Conservation (phyloP, 2,797 vertebrate genomes). For the Helostoma temminkii region DNA sequence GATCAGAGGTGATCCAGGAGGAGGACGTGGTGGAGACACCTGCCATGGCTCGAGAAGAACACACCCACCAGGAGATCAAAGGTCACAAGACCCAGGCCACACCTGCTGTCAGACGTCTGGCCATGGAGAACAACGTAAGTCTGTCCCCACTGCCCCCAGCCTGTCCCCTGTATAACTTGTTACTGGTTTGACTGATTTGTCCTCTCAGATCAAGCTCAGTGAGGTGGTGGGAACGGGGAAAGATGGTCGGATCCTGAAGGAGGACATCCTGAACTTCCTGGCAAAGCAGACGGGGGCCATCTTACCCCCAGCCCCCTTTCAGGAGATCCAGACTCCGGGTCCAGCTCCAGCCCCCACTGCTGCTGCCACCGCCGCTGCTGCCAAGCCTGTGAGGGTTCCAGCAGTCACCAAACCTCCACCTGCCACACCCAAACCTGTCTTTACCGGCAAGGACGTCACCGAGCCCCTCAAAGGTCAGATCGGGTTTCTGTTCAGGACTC, state of each 20-base stretch:
- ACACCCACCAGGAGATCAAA: conserved; percentile 97
- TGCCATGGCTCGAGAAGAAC: conserved; percentile 93
- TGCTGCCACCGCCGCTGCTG: not conserved
- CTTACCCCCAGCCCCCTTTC: conserved; percentile 89
- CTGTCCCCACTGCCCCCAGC: not conserved
- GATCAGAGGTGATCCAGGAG: conserved; percentile 87
- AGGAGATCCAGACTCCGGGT: conserved; percentile 86
- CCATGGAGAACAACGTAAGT: conserved; percentile 96
- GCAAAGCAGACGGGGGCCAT: conserved; percentile 96
- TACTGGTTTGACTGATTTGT: conserved; percentile 1
- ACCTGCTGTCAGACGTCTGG: conserved; percentile 94
- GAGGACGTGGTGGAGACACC: conserved; percentile 97
- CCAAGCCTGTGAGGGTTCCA: conserved; percentile 65
- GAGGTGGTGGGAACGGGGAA: conserved; percentile 94
- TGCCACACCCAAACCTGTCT: conserved; percentile 77
- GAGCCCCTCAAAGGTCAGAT: conserved; percentile 91
- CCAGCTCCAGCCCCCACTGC: not conserved
- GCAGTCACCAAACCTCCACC: conserved; percentile 59
- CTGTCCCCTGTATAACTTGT: not conserved
- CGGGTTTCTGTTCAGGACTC: too few species aligned
- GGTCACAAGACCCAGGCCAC: conserved; percentile 96
- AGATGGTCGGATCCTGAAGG: conserved; percentile 96
- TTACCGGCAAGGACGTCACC: conserved; percentile 90
- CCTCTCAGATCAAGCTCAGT: conserved; percentile 93
- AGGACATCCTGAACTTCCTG: conserved; percentile 96